Base-by-base conservation (phyloP, 2,888 invertebrate species). In the Bhutanitis thaidina region DNA sequence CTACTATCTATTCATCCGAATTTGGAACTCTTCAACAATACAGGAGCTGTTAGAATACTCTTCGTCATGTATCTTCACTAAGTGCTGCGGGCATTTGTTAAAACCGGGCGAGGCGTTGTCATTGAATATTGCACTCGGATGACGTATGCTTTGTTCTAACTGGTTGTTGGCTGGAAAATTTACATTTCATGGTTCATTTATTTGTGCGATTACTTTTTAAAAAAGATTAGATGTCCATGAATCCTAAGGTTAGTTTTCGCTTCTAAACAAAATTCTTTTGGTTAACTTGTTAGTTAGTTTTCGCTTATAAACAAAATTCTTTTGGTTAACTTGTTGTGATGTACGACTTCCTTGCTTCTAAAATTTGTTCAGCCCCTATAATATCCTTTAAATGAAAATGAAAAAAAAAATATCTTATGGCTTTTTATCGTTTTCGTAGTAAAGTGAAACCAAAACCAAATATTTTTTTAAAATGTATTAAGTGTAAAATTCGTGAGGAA, bases 121-220 rank as follows among this genome's bases (percentile, higher is more conserved):
- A 41, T 51, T 46, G 51, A 51, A 53, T 49, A 48, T 53, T 51
- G 53, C 58, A 59, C 58, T 57, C 52, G 48, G 40, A 56, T 64
- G 58, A 64, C 62, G 57, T 52, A 41, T 29, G 30, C 12, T 14
- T 61, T 55, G 61, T 52, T 58, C 57, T 61, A 59, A 69, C 51
- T 72, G n/a, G n/a, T n/a, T n/a, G n/a, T n/a, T 66, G 65, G 59
- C 62, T 74, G 69, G 69, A 69, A 75, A 73, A 74, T 72, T 68
- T 62, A 60, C 64, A 69, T 73, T 69, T 65, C 60, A 32, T n/a
- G 32, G 12, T 32, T 32, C 12, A 32, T 32, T 32, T 12, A 32
- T 10, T 12, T 32, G 32, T 12, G 12, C 12, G 32, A 12, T 32
- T 12, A 7, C 13, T n/a, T 32, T 32, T 5, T 32, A 7, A 8